Evolutionary conservation across 2,888 invertebrate species (phyloP), one percentile per base, ranked within the genome.

Genomic region (Cheilosia urbana): DNA sequence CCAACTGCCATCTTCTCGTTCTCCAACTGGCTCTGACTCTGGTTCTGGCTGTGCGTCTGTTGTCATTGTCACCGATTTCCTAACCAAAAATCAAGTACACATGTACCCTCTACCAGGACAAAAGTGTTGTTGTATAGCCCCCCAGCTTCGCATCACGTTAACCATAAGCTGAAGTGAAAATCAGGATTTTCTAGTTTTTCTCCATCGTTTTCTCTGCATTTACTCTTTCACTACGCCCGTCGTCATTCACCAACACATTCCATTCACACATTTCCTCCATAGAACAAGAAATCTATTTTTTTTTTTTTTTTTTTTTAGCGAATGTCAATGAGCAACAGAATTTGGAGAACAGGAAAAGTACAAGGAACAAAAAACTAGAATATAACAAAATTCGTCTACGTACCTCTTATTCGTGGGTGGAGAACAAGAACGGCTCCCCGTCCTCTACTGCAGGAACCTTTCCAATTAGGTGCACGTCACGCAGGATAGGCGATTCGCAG

Each of bases 171-270:
- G n/a, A 49, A 27, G 57, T 19, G 58, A 58, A 65, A 85, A 76
- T 85, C 84, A 69, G 80, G 84, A 85, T 85, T 80, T 85, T 85
- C 84, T 80, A 85, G 84, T 85, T 80, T 68, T 69, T 65, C 79
- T 63, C 17, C 45, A 11, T 9, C 47, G 49, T 7, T 9, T 71
- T 53, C 49, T 34, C 37, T 27, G 27, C 42, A n/a, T 53, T 60
- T n/a, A 47, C 45, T 63, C 42, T 45, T 49, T n/a, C 9, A 47
- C 37, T 58, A 13, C n/a, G 37, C 30, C 42, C 24, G 47, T 68
- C 65, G 42, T 62, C 80, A 69, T 83, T 84, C 84, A 72, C 84
- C 80, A 85, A 76, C 71, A 76, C 71, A 85, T 76, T 85, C 80
- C 80, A 85, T 85, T 85, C 84, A 76, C 60, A 79, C 75, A 75